phyloP scores from a whole-genome alignment of 2,113 vertebrate species.

The Malurus elegans region DNA sequence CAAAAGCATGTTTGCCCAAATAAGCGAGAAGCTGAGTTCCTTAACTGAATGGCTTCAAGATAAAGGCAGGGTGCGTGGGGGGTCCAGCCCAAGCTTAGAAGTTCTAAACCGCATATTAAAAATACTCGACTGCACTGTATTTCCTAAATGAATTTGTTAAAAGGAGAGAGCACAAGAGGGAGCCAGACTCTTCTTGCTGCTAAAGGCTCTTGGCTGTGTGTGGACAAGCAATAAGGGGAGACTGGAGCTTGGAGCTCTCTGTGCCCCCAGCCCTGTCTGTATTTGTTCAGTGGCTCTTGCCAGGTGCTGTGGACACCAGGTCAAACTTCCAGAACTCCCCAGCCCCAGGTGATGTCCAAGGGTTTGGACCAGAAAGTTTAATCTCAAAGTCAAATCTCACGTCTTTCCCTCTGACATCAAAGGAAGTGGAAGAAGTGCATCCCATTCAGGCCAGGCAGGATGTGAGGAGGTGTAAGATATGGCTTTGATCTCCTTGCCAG shows the following conservation, averaged over 20 bases:
- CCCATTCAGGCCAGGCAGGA: not conserved
- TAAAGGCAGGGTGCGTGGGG: rapidly evolving
- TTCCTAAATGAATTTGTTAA: conserved; percentile 10
- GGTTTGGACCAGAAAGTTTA: not conserved
- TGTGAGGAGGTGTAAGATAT: not conserved
- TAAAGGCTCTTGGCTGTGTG: not conserved
- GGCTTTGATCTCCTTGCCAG: not conserved
- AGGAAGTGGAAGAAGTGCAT: not conserved
- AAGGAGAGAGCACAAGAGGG: conserved; percentile 56
- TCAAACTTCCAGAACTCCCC: not conserved
- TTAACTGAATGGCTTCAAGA: not conserved
- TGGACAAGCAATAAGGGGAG: not conserved
- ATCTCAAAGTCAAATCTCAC: not conserved
- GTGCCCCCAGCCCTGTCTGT: rapidly evolving
- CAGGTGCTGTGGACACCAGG: not conserved
- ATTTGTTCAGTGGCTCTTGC: not conserved
- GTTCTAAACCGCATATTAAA: not conserved
- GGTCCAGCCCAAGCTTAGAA: rapidly evolving
- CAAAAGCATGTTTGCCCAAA: not conserved
- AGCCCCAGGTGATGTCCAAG: not conserved
- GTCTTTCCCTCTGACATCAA: not conserved
- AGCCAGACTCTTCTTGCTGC: conserved; percentile 58
- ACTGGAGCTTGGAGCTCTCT: not conserved
- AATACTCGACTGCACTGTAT: not conserved
- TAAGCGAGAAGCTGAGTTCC: not conserved